Evolutionary conservation across 2,888 invertebrate genomes (phyloP).

Genomic region (Neria commutata): DNA sequence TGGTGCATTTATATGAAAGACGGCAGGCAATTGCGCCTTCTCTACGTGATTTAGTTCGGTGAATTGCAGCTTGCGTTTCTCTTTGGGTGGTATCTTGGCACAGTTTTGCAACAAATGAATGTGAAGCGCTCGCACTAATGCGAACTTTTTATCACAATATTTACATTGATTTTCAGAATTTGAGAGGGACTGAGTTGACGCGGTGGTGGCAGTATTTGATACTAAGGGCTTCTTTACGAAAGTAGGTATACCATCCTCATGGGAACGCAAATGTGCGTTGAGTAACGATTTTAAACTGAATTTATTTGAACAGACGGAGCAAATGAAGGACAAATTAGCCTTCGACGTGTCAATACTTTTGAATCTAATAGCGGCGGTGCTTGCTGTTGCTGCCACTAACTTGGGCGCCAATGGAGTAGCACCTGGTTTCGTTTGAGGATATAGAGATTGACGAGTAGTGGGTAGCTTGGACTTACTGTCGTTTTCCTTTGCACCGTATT

Average conservation of each 20-base stretch:
- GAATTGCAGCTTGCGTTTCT: conserved; percentile 51
- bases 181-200: neutral
- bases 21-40: conserved; percentile 48
- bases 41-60: conserved; percentile 51
- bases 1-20: conserved; percentile 1
- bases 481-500: neutral
- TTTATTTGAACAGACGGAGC: conserved; percentile 41
- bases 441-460: neutral
- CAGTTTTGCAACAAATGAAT: conserved; percentile 57
- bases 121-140: conserved; percentile 48
- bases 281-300: conserved; percentile 43
- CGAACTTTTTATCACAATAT: conserved; percentile 57
- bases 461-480: neutral
- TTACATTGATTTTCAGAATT: conserved; percentile 42
- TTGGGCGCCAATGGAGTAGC: neutral
- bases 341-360: conserved; percentile 16
- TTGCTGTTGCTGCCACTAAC: conserved; percentile 3
- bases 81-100: conserved; percentile 53
- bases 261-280: conserved; percentile 47
- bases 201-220: neutral
- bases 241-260: conserved; percentile 32
- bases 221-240: conserved; percentile 13
- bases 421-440: neutral
- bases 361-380: neutral
- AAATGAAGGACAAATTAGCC: conserved; percentile 24